Conservation (phyloP, 2,797 vertebrate genomes). For the Pteropus rufus region DNA sequence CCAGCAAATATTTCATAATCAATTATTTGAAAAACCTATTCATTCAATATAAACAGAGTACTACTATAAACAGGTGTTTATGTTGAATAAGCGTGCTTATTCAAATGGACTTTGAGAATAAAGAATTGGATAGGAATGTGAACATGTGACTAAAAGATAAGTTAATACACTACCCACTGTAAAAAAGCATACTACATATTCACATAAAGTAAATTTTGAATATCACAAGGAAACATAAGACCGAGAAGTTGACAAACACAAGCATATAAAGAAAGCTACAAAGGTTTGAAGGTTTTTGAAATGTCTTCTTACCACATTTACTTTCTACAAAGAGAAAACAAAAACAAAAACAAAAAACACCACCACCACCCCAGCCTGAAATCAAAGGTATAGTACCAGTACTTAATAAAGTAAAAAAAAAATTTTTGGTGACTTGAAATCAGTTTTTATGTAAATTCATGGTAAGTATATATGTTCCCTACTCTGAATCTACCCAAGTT, state of each 20-base stretch:
- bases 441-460: neutral
- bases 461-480: neutral
- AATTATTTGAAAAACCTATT: neutral
- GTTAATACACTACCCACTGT: neutral
- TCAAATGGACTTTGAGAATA: neutral
- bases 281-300: conserved; percentile 48
- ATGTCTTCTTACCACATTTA: conserved; percentile 5
- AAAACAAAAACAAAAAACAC: no score
- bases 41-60: neutral
- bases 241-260: conserved; percentile 43
- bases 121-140: neutral
- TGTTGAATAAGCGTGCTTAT: neutral
- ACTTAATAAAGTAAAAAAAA: neutral
- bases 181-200: neutral
- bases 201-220: neutral
- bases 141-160: neutral
- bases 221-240: conserved; percentile 36
- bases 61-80: neutral
- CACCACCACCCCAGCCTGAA: neutral
- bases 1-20: neutral
- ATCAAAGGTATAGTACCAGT: neutral
- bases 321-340: conserved; percentile 4
- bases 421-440: neutral
- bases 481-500: neutral
- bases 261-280: conserved; percentile 48